These are phyloP conservation scores for Propithecus coquereli DNA, from an alignment of 2,113 vertebrate species.

Conservation along the genomic window DNA sequence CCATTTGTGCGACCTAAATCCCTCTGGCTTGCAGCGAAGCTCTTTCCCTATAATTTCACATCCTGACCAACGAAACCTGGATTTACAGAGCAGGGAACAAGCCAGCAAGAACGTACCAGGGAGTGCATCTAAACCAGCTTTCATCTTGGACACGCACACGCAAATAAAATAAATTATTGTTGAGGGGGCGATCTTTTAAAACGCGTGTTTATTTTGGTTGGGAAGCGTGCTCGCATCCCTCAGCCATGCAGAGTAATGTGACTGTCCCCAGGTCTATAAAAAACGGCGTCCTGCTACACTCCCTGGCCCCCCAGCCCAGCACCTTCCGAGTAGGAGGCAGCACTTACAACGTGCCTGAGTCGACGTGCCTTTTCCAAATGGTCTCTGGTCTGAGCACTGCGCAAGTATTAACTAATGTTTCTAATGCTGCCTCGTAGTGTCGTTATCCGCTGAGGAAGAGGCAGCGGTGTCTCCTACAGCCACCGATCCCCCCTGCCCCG, in stretches of 20 bases:
- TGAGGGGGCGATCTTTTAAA: fast-evolving
- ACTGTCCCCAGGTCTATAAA: fast-evolving
- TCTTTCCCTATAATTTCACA: too few relatives aligned
- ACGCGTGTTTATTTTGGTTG: neutral
- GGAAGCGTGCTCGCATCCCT: fast-evolving
- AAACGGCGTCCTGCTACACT: neutral
- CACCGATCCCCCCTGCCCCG: too few relatives aligned
- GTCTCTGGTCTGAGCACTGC: fast-evolving
- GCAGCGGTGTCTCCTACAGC: neutral
- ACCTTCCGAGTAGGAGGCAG: neutral
- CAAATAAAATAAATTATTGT: fast-evolving
- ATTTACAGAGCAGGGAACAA: neutral
- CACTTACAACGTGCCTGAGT: fast-evolving
- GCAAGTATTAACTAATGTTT: neutral
- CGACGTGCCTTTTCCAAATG: fast-evolving
- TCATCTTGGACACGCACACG: neutral
- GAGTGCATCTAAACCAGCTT: fast-evolving
- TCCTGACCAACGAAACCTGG: too few relatives aligned
- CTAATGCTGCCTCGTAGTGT: fast-evolving
- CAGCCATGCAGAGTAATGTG: fast-evolving
- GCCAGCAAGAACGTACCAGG: fast-evolving
- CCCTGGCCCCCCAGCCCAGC: fast-evolving
- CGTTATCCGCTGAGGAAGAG: neutral
- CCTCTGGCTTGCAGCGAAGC: neutral
- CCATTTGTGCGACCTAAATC: neutral